Evolutionary conservation across 2,113 vertebrate species (phyloP).

Genomic region (Galemys pyrenaicus): DNA sequence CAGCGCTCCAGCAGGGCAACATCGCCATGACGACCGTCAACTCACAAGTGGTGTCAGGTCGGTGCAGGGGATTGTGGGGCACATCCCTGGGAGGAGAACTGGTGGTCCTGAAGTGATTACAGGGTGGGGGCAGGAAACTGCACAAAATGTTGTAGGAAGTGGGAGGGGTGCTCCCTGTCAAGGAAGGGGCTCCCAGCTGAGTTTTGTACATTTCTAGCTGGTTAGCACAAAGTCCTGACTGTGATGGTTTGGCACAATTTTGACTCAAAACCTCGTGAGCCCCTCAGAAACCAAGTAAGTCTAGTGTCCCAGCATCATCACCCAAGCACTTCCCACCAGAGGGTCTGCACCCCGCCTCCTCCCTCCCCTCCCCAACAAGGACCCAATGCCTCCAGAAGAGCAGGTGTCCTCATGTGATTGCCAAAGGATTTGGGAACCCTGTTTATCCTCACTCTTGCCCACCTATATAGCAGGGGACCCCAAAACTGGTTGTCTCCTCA

Average conservation of each 20-base stretch:
- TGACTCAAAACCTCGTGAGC: conserved; percentile 24
- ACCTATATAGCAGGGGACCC: conserved; percentile 29
- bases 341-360: neutral
- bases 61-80: conserved; percentile 71
- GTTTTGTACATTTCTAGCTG: neutral
- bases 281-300: neutral
- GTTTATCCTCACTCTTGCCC: neutral
- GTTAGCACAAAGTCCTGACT: neutral
- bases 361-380: neutral
- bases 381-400: neutral
- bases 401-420: neutral
- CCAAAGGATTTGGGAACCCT: neutral
- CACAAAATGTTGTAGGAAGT: neutral
- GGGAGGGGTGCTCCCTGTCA: neutral
- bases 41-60: conserved; percentile 94
- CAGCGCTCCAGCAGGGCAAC: conserved; percentile 91
- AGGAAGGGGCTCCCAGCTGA: neutral
- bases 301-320: neutral
- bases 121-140: neutral
- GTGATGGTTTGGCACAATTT: neutral
- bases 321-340: neutral
- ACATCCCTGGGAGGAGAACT: conserved; percentile 12
- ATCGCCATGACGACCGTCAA: conserved; percentile 94
- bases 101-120: neutral
- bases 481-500: conserved; percentile 82